phyloP scores from a whole-genome alignment of 2,113 vertebrate genomes.

The Malurus alboscapulatus region DNA sequence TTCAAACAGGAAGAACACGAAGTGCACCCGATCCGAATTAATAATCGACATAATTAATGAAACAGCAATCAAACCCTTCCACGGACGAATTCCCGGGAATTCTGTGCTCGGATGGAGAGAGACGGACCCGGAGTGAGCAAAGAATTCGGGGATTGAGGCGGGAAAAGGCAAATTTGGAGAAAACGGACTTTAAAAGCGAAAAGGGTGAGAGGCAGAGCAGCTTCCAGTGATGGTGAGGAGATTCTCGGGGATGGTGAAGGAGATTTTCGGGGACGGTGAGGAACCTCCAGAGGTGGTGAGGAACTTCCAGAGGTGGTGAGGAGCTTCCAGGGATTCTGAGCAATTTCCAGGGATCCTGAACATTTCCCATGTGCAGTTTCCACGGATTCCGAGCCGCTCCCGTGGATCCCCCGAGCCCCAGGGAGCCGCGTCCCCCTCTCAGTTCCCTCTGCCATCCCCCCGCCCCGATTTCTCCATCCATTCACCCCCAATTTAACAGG shows the following conservation, averaged over 20 bases:
- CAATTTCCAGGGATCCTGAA: fast-evolving
- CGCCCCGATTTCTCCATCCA: fast-evolving
- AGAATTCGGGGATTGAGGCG: fast-evolving
- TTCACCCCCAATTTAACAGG: neutral
- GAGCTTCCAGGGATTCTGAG: neutral
- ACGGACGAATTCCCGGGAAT: neutral
- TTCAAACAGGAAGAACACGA: neutral
- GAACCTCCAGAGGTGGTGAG: neutral
- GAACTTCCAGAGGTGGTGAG: neutral
- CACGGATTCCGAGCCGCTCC: fast-evolving
- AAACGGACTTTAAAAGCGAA: neutral
- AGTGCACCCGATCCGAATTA: fast-evolving
- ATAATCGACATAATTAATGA: too few relatives aligned
- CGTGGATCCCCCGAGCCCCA: too few relatives aligned
- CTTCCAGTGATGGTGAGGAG: neutral
- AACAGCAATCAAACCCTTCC: neutral
- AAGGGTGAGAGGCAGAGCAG: too few relatives aligned
- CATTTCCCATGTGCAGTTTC: fast-evolving
- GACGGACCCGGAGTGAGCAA: fast-evolving
- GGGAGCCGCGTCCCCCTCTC: too few relatives aligned
- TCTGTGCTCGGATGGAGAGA: fast-evolving
- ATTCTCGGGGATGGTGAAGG: neutral
- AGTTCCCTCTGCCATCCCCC: neutral
- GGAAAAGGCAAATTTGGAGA: neutral
- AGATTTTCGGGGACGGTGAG: too few relatives aligned